Evolutionary conservation across 2,113 vertebrate genomes (phyloP), one percentile per base, ranked within the genome.

Genomic region (Zosterops borbonicus): DNA sequence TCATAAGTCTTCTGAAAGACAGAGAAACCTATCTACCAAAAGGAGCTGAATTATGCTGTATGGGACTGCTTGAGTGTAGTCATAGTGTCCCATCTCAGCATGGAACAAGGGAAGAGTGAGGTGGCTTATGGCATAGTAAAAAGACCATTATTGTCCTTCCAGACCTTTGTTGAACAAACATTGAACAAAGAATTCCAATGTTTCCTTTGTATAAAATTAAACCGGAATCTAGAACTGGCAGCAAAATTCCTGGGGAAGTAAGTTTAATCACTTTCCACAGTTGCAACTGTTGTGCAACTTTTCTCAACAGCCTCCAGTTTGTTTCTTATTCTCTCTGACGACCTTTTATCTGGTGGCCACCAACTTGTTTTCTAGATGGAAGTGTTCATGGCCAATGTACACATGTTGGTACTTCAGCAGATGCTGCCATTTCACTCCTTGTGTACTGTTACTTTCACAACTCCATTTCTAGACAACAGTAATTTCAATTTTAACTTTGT

Each of bases 121-220:
- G 17, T 4, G 1, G 8, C 3, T 21, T 35, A 79, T 5, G 6
- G 5, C 1, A 27, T 18, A 37, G 6, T 12, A 14, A 55, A 29
- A 82, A 46, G 14, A 27, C 4, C 12, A 42, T 17, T 73, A 28
- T n/a, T 83, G 18, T 3, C 56, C 13, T 62, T 70, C 10, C 62
- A 75, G 12, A 28, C 3, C 55, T 71, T 76, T 60, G 4, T 33
- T 47, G 23, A 78, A 77, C 14, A 6, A 59, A 23, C 12, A 29
- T 0, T 53, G 11, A 78, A 37, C 27, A 71, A 44, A 13, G 18
- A 44, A 60, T 35, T 60, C 2, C 42, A 22, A 20, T 52, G 17
- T 39, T 59, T 59, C 17, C 3, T 82, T 47, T 58, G 5, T 6
- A 29, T 39, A 6, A 63, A 35, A 27, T 78, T 74, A n/a, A 88